Evolutionary conservation across 2,113 vertebrate genomes (phyloP), one percentile per base, ranked within the genome.

Genomic region (Mesitornis unicolor): DNA sequence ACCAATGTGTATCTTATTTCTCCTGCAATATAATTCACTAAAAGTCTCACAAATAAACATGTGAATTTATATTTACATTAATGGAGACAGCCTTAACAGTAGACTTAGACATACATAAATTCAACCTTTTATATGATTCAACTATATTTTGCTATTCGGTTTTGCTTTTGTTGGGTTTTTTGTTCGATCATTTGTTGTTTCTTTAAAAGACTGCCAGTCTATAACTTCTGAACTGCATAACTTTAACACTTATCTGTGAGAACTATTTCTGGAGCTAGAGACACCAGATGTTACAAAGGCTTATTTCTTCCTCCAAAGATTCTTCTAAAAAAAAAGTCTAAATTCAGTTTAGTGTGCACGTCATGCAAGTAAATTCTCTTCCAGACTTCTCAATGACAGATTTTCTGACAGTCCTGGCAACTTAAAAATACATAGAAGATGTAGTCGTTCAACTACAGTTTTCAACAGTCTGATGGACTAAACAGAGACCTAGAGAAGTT

Each of bases 51-150:
- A 79, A 47, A 68, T 20, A 16, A 85, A 48, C 4, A 33, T 2
- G 9, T 50, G 16, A 76, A 50, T 18, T 45, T 43, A 14, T 47
- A 56, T 48, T 56, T 9, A 40, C 17, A 45, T n/a, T 50, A 70
- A 79, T 2, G 6, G 4, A 61, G 20, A 71, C 8, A n/a, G 12
- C 10, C 28, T 20, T 59, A 65, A 33, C 31, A 53, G 40, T 1
- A 63, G 14, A 29, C 15, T 43, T 6, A 24, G 10, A 16, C 33
- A 59, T 16, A 48, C 2, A 0, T 5, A 88, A 45, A 6, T 6
- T 40, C 31, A 71, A 42, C 21, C 17, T 26, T 7, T 21, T 19
- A 3, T 7, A n/a, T 19, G 17, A 74, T 9, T 68, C 7, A 14
- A 13, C n/a, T 36, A 38, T 1, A 42, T 19, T 28, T 42, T 24